These are phyloP conservation scores for Cydia splendana DNA, from an alignment of 1,140 invertebrate species.

Conservation along the genomic window DNA sequence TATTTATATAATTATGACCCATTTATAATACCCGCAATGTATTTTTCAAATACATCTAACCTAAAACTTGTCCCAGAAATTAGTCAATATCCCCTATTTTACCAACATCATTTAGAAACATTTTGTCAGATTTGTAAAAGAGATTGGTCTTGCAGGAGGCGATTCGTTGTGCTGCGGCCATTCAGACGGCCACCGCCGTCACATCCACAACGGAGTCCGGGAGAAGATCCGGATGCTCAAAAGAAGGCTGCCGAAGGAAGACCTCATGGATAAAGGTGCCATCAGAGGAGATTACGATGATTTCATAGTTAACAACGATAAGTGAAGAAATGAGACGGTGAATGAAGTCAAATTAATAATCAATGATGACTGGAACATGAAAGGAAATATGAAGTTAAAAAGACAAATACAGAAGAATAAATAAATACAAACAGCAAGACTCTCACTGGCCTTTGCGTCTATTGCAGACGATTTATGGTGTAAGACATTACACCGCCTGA, in stretches of 20 bases:
- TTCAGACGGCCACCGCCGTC: slow-evolving; percentile 63
- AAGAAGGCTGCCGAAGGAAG: slow-evolving; percentile 61
- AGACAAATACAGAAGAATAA: not conserved
- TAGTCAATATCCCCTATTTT: not conserved
- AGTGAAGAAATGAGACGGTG: slow-evolving; percentile 32
- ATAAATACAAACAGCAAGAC: too few relatives aligned
- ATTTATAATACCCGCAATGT: too few relatives aligned
- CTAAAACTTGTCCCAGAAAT: too few relatives aligned
- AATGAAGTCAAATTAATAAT: slow-evolving; percentile 1
- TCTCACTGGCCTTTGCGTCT: too few relatives aligned
- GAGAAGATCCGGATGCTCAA: slow-evolving; percentile 57
- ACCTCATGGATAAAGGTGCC: slow-evolving; percentile 51
- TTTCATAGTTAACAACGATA: slow-evolving; percentile 73
- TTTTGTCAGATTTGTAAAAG: slow-evolving; percentile 35
- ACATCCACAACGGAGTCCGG: slow-evolving; percentile 58
- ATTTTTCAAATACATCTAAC: too few relatives aligned
- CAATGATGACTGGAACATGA: not conserved
- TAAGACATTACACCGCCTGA: too few relatives aligned
- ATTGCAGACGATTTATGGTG: too few relatives aligned
- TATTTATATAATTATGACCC: too few relatives aligned
- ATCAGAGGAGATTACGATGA: slow-evolving; percentile 65
- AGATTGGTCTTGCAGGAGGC: slow-evolving; percentile 76
- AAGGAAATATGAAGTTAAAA: not conserved
- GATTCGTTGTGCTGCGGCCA: slow-evolving; percentile 71
- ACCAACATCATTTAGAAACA: not conserved